Evolutionary conservation across 2,888 invertebrate species (phyloP), one percentile per base, ranked within the genome.

Genomic region (Anthoptus insignis): DNA sequence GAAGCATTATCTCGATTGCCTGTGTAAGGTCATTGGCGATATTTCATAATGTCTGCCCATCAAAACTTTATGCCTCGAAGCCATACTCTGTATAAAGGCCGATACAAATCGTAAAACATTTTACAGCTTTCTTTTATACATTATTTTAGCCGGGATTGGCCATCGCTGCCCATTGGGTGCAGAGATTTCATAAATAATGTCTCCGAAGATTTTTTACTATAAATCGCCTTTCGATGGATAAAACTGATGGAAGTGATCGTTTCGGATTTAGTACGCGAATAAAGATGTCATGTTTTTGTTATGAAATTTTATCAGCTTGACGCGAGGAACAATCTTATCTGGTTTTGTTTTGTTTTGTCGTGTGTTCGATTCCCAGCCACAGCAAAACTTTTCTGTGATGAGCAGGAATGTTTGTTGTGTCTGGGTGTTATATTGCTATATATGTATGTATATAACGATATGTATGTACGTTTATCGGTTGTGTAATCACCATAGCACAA

Each of bases 101-200:
- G 71, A 84, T 83, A 84, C 80, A 80, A 79, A 79, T 79, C 84
- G 80, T 87, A 83, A 85, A 83, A 77, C 75, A 76, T 77, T 87
- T 86, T 81, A 85, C 78, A 76, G 75, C 79, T 73, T 74, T 76
- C 76, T 77, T 78, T 80, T 76, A 72, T 72, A 75, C 73, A 75
- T 76, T 75, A 74, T 76, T 75, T n/a, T 67, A 66, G 61, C 52
- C 64, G 24, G 70, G 70, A 75, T 74, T 73, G 72, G 69, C 54
- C 39, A 50, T 42, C 59, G 32, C 59, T 68, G 65, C 68, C 70
- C 56, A 59, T 60, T 53, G 65, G 68, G 61, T 64, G 69, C 64
- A 56, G 69, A 72, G 73, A 67, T 73, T 68, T 65, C 67, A 50
- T 70, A 66, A 66, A 73, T 24, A 49, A 72, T 66, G 61, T 66